Percentiles rank a stretch among this genome's conserved stretches.
Conservation (phyloP, 2,888 invertebrate genomes). For the Cataglyphis livida region DNA sequence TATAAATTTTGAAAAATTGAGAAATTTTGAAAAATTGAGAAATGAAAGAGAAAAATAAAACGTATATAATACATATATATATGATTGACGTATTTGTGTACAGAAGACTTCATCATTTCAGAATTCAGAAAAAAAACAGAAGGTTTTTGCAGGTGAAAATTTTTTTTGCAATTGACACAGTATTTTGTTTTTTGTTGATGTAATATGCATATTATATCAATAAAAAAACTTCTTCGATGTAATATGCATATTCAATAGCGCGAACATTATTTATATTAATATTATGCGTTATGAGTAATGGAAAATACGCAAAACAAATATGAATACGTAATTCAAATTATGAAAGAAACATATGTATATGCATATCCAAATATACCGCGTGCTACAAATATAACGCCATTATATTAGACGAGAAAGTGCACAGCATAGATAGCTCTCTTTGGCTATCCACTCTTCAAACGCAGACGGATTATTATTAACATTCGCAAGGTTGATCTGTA, state of each 20-base stretch:
- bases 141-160: background rate
- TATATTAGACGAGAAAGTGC: background rate
- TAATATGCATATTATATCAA: background rate
- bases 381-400: background rate
- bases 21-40: background rate
- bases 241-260: background rate
- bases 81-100: no score
- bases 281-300: background rate
- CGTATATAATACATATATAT: background rate
- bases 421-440: background rate
- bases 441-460: background rate
- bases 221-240: no score
- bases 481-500: background rate
- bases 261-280: no score
- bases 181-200: background rate
- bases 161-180: background rate
- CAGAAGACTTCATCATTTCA: background rate
- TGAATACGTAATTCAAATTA: background rate
- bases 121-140: no score
- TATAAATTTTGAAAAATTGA: background rate
- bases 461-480: background rate
- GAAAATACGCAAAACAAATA: background rate
- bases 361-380: background rate
- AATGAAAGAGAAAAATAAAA: background rate
- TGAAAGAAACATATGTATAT: background rate